Conservation (phyloP, 2,113 vertebrate species). For the Leptobrachium leishanense region DNA sequence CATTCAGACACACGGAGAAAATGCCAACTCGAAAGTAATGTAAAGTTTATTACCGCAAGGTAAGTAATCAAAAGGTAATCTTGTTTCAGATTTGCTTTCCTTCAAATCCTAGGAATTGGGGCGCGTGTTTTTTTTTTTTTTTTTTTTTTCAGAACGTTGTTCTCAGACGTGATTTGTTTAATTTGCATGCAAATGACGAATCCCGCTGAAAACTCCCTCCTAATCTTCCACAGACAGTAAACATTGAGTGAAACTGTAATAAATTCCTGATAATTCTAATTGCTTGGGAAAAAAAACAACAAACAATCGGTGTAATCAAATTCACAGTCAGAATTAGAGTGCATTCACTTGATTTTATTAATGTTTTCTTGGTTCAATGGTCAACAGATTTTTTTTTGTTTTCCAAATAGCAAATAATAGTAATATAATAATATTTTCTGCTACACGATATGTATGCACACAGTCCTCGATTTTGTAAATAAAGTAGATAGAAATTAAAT, state of each 20-base stretch:
- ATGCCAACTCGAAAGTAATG: neutral
- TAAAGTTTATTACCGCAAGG: conserved; percentile 21
- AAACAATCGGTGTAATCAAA: too few species aligned
- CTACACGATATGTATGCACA: too few species aligned
- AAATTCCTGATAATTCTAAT: conserved; percentile 20
- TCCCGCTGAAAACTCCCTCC: neutral
- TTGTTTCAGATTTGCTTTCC: neutral
- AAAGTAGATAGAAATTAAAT: too few species aligned
- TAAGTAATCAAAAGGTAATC: conserved; percentile 34
- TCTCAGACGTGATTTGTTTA: conserved; percentile 28
- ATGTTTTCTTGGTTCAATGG: too few species aligned
- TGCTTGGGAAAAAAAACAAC: too few species aligned
- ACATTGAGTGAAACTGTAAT: conserved; percentile 22
- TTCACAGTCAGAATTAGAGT: too few species aligned
- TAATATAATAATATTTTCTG: too few species aligned
- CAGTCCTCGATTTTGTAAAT: too few species aligned
- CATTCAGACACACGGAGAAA: conserved; percentile 11
- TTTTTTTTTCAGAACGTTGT: conserved; percentile 30
- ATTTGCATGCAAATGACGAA: conserved; percentile 40
- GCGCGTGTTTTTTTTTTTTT: neutral
- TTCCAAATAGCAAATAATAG: too few species aligned
- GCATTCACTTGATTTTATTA: too few species aligned
- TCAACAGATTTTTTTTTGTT: too few species aligned
- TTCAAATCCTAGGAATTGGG: neutral
- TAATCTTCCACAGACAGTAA: conserved; percentile 44